Percentiles rank a stretch among this genome's conserved stretches.
These are phyloP conservation scores for Sebastes glaucus DNA, from an alignment of 2,797 vertebrate genomes.

Conservation along the genomic window DNA sequence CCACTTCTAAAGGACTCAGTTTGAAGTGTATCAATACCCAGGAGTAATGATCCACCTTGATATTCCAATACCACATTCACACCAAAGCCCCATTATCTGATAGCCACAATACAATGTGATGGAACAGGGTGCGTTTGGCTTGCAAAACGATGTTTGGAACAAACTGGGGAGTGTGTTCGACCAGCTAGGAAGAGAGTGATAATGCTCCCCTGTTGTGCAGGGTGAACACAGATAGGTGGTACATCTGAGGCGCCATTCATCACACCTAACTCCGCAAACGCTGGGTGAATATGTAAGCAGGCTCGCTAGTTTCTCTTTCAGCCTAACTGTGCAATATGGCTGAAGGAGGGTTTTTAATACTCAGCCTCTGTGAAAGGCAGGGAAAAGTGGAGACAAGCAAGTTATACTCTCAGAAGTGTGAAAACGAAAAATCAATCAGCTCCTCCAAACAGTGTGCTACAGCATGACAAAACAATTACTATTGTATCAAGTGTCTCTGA, in stretches of 20 bases:
- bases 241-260: constrained; percentile 51
- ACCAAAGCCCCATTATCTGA: constrained; percentile 29
- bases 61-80: constrained; percentile 13
- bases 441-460: constrained; percentile 34
- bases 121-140: constrained; percentile 20
- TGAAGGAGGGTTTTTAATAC: constrained; percentile 24
- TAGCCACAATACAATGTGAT: constrained; percentile 16
- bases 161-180: constrained; percentile 47
- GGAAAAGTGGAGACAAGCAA: constrained; percentile 31
- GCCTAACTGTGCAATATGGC: constrained; percentile 3
- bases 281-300: constrained; percentile 41
- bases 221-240: constrained; percentile 48
- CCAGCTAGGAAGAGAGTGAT: constrained; percentile 48
- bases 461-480: constrained; percentile 42
- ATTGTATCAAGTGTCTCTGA: constrained; percentile 12
- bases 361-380: constrained; percentile 15
- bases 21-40: neutral
- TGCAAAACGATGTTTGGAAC: constrained; percentile 42
- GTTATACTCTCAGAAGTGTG: constrained; percentile 32
- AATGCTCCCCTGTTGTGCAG: constrained; percentile 41
- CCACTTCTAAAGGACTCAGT: neutral
- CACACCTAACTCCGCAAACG: constrained; percentile 42
- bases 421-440: constrained; percentile 53
- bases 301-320: constrained; percentile 23
- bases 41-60: neutral